These are phyloP conservation scores for Machimus rusticus DNA, from an alignment of 2,888 invertebrate species.

Conservation along the genomic window DNA sequence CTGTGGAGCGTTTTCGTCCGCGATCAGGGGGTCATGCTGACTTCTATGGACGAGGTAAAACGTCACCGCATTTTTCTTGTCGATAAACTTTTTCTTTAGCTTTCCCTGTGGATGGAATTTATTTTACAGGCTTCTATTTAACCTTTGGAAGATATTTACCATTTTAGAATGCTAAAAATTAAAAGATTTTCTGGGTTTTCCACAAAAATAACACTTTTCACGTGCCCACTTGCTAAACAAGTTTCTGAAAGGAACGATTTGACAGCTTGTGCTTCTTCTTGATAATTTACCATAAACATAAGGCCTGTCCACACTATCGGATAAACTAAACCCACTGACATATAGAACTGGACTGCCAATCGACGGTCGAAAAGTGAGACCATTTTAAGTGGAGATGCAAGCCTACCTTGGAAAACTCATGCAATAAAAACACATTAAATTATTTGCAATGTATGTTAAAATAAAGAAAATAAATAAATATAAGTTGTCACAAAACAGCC, in stretches of 20 bases:
- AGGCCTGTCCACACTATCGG: not conserved
- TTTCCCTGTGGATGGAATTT: conserved; percentile 54
- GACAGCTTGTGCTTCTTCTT: not conserved
- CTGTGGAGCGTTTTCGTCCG: conserved; percentile 89
- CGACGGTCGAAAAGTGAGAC: too few species aligned
- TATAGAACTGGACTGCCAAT: too few species aligned
- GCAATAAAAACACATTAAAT: too few species aligned
- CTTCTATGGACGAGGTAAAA: conserved; percentile 94
- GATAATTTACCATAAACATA: not conserved
- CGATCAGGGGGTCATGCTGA: conserved; percentile 89
- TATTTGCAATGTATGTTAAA: too few species aligned
- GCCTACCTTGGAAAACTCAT: too few species aligned
- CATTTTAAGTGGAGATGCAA: too few species aligned
- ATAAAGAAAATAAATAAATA: too few species aligned
- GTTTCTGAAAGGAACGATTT: not conserved
- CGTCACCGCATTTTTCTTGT: conserved; percentile 88
- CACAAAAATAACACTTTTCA: not conserved
- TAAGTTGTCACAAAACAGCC: too few species aligned
- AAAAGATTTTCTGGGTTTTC: not conserved
- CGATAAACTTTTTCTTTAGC: conserved; percentile 73
- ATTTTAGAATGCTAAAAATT: not conserved
- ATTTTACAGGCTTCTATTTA: not conserved
- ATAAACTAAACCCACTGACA: too few species aligned
- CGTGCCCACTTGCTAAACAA: not conserved
- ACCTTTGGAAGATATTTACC: not conserved